These are phyloP conservation scores for Lophotis ruficrista DNA, from an alignment of 2,113 vertebrate genomes.

Conservation along the genomic window DNA sequence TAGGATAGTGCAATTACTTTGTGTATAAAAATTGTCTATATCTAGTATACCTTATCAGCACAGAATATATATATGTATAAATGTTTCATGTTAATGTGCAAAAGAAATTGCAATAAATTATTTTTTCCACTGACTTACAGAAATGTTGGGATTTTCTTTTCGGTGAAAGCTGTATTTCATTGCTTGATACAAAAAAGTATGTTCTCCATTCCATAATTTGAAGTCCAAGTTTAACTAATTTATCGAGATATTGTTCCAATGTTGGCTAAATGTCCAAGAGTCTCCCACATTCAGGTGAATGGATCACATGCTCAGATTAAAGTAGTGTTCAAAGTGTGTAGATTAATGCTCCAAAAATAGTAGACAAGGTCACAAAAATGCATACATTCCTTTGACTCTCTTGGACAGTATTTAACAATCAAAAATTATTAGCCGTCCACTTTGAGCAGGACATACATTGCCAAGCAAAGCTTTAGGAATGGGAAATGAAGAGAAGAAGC, in stretches of 20 bases:
- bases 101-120: conserved; percentile 80
- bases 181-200: not conserved
- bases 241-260: not conserved
- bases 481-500: not conserved
- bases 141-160: conserved; percentile 15
- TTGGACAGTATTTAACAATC: not conserved
- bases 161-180: not conserved
- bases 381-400: not conserved
- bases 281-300: not conserved
- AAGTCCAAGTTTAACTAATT: not conserved
- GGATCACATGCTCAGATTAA: not conserved
- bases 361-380: not conserved
- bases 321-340: not conserved
- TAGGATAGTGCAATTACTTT: conserved; percentile 58
- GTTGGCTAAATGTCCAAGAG: not conserved
- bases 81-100: conserved; percentile 74
- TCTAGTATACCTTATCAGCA: conserved; percentile 61
- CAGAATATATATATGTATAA: conserved; percentile 72
- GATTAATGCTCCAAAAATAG: not conserved
- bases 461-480: not conserved
- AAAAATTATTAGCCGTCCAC: not conserved
- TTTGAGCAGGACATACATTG: not conserved
- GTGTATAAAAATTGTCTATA: conserved; percentile 71
- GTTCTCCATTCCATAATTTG: not conserved
- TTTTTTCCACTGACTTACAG: conserved; percentile 75